Conservation (phyloP, 1,140 invertebrate genomes). For the Epicauta chinensis region DNA sequence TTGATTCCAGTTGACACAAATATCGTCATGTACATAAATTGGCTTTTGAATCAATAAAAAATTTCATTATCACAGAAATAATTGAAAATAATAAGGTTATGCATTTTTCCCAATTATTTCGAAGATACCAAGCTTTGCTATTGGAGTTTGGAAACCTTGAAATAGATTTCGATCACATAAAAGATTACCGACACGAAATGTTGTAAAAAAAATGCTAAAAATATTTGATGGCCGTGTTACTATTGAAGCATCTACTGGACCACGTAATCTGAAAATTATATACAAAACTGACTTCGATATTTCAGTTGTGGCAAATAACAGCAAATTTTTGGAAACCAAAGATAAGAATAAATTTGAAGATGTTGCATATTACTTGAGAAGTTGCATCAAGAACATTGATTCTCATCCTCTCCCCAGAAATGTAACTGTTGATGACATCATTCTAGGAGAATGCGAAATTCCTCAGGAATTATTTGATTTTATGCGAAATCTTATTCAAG, state of each 20-base stretch:
- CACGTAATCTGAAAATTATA: conserved; percentile 33
- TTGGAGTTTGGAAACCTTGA: too few relatives aligned
- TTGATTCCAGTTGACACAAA: too few relatives aligned
- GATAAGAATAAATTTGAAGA: conserved; percentile 29
- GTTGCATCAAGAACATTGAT: conserved; percentile 30
- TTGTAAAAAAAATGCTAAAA: conserved; percentile 32
- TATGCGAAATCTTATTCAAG: conserved; percentile 29
- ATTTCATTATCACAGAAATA: too few relatives aligned
- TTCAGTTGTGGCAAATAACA: conserved; percentile 23
- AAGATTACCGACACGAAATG: conserved; percentile 32
- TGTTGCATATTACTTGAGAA: conserved; percentile 35
- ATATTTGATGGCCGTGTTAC: conserved; percentile 32
- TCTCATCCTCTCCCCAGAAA: conserved; percentile 19
- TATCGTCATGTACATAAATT: too few relatives aligned
- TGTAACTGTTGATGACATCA: conserved; percentile 36
- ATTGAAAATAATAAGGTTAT: too few relatives aligned
- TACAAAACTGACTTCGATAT: conserved; percentile 35
- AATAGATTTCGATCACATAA: too few relatives aligned
- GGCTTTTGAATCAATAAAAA: too few relatives aligned
- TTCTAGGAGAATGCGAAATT: conserved; percentile 39
- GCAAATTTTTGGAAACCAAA: conserved; percentile 27
- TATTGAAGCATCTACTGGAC: conserved; percentile 32
- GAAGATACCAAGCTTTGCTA: too few relatives aligned
- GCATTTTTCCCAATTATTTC: too few relatives aligned
- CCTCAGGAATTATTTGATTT: conserved; percentile 35